Percentiles rank a stretch among this genome's conserved stretches.
Evolutionary conservation across 1,140 invertebrate genomes (phyloP).

Genomic region (Saccostrea glomerata): DNA sequence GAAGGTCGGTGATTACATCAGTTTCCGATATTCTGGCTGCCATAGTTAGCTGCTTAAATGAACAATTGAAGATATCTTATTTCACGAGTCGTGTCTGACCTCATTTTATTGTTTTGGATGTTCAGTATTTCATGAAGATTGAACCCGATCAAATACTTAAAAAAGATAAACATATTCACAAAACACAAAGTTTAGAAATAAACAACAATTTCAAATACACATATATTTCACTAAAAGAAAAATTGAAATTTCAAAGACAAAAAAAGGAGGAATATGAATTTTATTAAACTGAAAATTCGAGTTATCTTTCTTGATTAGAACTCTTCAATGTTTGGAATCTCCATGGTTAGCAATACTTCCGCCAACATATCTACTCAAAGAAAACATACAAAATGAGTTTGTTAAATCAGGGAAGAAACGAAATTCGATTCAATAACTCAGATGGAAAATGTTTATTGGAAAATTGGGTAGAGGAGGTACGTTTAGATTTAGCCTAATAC

Average conservation of each 20-base stretch:
- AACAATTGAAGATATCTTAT: neutral
- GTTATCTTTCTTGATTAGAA: conserved; percentile 35
- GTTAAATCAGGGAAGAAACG: conserved; percentile 75
- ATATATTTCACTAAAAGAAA: neutral
- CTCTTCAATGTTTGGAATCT: conserved; percentile 52
- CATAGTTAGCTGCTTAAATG: neutral
- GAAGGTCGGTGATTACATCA: neutral
- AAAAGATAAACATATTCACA: too few relatives aligned
- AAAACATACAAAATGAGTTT: conserved; percentile 66
- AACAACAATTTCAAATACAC: neutral
- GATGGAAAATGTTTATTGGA: conserved; percentile 77
- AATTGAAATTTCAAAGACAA: too few relatives aligned
- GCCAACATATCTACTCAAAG: neutral
- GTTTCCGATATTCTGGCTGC: conserved; percentile 2
- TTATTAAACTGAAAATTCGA: neutral
- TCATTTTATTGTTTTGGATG: neutral
- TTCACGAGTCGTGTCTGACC: neutral
- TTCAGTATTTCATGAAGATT: neutral
- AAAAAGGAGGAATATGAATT: too few relatives aligned
- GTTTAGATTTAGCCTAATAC: neutral
- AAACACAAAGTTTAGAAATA: neutral
- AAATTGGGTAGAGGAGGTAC: conserved; percentile 74
- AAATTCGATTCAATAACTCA: conserved; percentile 76
- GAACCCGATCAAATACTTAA: neutral
- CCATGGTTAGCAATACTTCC: conserved; percentile 56